These are phyloP conservation scores for Pediacus dermestoides DNA, from an alignment of 2,888 invertebrate genomes.

Conservation along the genomic window DNA sequence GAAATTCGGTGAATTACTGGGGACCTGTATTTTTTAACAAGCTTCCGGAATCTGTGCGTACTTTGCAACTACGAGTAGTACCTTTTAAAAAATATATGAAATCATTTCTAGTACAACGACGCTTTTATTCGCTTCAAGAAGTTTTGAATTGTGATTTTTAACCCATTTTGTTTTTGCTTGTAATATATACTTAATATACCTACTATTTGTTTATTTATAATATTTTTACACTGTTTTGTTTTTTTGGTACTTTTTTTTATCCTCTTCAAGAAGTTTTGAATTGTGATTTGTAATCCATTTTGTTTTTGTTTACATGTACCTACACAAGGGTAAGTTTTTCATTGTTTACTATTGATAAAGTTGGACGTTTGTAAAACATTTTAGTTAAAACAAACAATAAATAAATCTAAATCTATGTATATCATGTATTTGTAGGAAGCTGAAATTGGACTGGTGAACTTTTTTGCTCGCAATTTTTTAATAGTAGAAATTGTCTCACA, in stretches of 20 bases:
- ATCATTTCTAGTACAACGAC: not conserved
- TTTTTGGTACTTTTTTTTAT: not conserved
- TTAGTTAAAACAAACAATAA: not conserved
- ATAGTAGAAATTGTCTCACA: too few relatives aligned
- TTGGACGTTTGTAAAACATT: not conserved
- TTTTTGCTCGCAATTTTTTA: too few relatives aligned
- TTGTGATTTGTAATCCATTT: too few relatives aligned
- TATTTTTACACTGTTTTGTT: not conserved
- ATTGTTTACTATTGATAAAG: not conserved
- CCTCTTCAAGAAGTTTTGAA: not conserved
- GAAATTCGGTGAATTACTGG: slow-evolving; percentile 1
- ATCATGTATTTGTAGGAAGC: too few relatives aligned
- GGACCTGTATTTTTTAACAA: not conserved
- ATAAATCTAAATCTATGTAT: slow-evolving; percentile 1
- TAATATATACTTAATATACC: not conserved
- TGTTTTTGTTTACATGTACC: too few relatives aligned
- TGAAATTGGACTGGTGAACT: too few relatives aligned
- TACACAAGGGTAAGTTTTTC: not conserved
- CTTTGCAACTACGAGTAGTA: not conserved
- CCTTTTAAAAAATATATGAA: not conserved
- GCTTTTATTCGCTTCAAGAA: not conserved
- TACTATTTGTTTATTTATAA: not conserved
- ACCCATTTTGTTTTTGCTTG: not conserved
- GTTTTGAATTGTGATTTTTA: not conserved
- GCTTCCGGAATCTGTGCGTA: not conserved